Percentiles rank a stretch among this genome's conserved stretches.
phyloP scores from a whole-genome alignment of 2,888 invertebrate species.

The Agelastica alni region DNA sequence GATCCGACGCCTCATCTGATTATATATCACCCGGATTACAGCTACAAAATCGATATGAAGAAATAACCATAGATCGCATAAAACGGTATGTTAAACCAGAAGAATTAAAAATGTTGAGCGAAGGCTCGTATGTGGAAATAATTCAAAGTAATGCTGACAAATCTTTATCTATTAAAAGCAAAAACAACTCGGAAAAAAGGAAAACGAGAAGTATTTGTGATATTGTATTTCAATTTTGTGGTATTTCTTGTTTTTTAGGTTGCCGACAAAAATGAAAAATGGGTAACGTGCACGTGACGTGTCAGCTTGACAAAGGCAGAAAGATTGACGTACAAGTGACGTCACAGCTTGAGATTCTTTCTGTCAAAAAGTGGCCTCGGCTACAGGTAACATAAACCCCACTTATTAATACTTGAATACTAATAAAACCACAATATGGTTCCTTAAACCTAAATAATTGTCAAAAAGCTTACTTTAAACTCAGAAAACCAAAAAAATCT shows the following conservation, averaged over 20 bases:
- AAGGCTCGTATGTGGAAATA: background rate
- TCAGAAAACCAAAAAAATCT: no score
- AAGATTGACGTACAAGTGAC: no score
- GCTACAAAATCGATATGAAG: background rate
- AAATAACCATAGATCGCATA: background rate
- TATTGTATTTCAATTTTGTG: conserved; percentile 4
- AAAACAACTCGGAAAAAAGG: background rate
- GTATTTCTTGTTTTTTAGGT: conserved; percentile 1
- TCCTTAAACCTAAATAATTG: no score
- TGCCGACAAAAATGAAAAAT: conserved; percentile 1
- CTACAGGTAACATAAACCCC: no score
- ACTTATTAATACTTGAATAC: no score
- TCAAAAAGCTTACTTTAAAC: no score
- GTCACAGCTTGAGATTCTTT: no score
- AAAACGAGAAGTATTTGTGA: background rate
- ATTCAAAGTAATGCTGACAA: background rate
- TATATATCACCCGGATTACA: background rate
- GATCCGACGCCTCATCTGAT: background rate
- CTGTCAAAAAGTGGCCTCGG: no score
- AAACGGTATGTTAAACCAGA: background rate
- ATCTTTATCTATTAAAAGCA: background rate
- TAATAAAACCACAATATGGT: no score
- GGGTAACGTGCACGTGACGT: no score
- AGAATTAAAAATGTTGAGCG: background rate
- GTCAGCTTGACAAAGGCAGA: no score